These are phyloP conservation scores for Leucopsar rothschildi DNA, from an alignment of 2,113 vertebrate genomes.

Conservation along the genomic window DNA sequence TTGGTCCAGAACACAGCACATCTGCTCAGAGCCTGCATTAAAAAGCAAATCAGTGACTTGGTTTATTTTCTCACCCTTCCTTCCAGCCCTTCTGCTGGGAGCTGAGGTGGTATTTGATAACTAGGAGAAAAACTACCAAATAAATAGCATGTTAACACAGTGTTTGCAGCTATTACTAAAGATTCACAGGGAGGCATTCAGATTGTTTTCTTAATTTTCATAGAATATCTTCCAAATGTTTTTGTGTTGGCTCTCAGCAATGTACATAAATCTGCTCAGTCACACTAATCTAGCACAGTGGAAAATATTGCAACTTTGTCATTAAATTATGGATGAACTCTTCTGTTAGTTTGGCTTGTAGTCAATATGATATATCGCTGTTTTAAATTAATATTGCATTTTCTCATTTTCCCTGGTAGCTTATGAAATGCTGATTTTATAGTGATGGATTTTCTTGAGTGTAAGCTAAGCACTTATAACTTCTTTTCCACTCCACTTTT, in stretches of 20 bases:
- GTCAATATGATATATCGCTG: background rate
- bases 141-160: background rate
- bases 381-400: background rate
- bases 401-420: background rate
- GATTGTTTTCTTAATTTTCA: slow-evolving; percentile 13
- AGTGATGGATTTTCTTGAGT: background rate
- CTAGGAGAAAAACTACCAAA: background rate
- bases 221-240: slow-evolving; percentile 20
- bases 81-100: background rate
- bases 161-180: background rate
- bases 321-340: slow-evolving; percentile 9
- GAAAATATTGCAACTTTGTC: background rate
- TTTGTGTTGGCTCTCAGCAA: background rate
- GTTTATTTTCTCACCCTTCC: background rate
- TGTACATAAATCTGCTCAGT: slow-evolving; percentile 26
- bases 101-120: background rate
- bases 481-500: background rate
- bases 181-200: background rate
- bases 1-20: background rate
- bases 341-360: background rate
- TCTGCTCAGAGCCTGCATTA: background rate
- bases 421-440: background rate
- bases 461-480: background rate
- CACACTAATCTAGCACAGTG: background rate
- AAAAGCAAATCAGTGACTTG: background rate